Base-by-base conservation (phyloP, 1,140 invertebrate genomes). In the Wasmannia auropunctata region DNA sequence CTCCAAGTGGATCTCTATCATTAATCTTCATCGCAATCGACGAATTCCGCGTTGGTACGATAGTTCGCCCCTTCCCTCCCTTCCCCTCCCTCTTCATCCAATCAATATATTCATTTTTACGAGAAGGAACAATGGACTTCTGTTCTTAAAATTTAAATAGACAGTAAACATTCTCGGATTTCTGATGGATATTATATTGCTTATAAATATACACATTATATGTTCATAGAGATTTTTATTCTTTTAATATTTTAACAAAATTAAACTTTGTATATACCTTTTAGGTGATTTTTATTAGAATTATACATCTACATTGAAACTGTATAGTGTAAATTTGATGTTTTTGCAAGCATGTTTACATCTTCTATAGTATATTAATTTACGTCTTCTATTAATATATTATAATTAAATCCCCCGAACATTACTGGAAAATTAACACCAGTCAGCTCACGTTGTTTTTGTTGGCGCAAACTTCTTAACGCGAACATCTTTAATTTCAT, bases 1-100 rank as follows among this genome's bases (percentile, higher is more conserved):
- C n/a, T n/a, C 67, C 67, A 83, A 37, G 67, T 72, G 65, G 37
- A 85, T 85, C 16, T 65, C 76, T 65, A 67, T 85, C 75, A 85
- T 80, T 85, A 85, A 85, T 85, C 75, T 80, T 85, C 43, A 51
- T 85, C 72, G 58, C 60, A 37, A 81, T 81, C 51, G 65, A 83
- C 51, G 51, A 83, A 83, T 83, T 83, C 40, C 37, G 37, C 51
- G 8, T 58, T 74, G 14, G 14, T 37, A 83, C 25, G 51, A 58
- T 25, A n/a, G 31, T 37, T 40, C 22, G n/a, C 14, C 2, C 31
- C 4, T 37, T 10, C 1, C 16, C 11, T 19, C 2, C 16, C 16
- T 19, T n/a, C 25, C 14, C 4, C 25, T 1, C 11, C 10, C 31
- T n/a, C 34, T 22, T 43, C 14, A 31, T 60, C 19, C 31, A 60